These are phyloP conservation scores for Trachemys scripta DNA, from an alignment of 2,113 vertebrate species.

Conservation along the genomic window DNA sequence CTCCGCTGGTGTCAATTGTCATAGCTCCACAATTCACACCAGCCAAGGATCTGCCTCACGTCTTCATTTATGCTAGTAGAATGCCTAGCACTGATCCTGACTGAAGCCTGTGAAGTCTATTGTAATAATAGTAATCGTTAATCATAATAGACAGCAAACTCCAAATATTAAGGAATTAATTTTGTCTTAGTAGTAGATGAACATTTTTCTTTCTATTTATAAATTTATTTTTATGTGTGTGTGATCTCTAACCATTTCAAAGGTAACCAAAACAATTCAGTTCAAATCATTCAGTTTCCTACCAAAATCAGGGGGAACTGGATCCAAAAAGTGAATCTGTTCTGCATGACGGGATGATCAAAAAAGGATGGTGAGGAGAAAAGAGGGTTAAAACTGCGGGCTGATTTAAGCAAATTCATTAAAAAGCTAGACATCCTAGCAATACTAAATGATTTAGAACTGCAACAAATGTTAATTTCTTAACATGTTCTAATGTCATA, in stretches of 20 bases:
- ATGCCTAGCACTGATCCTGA: background rate
- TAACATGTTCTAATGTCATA: background rate
- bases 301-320: background rate
- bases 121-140: background rate
- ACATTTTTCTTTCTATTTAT: background rate
- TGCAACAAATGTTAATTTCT: background rate
- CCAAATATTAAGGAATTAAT: background rate
- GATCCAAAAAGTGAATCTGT: background rate
- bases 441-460: background rate
- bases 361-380: background rate
- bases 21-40: background rate
- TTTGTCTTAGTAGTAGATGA: accelerated
- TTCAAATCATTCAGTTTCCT: background rate
- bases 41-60: background rate
- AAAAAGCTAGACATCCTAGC: accelerated
- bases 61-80: background rate
- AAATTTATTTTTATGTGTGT: background rate
- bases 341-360: background rate
- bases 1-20: background rate
- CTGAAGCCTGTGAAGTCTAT: background rate
- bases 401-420: background rate
- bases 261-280: background rate
- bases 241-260: accelerated
- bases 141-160: background rate
- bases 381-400: too few species aligned